Evolutionary conservation across 2,888 invertebrate species (phyloP).

Genomic region (Sacculina carcini): DNA sequence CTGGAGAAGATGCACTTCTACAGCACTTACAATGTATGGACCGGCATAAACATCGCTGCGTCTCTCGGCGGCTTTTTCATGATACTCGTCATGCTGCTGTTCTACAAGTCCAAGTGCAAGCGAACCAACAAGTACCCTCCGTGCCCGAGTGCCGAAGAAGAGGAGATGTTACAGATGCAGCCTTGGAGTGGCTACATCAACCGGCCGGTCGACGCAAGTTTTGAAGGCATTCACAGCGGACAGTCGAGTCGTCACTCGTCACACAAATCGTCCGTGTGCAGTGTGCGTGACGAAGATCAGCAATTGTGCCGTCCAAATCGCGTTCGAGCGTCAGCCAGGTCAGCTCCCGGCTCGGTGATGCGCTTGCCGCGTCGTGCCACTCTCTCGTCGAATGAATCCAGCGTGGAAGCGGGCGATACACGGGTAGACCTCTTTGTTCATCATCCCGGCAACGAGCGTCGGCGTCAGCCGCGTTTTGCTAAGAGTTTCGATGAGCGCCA

Average conservation of each 20-base stretch:
- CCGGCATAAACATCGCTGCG: conserved; percentile 68
- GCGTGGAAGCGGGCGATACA: neutral
- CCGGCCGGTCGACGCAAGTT: no score
- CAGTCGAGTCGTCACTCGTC: neutral
- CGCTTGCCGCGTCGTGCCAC: neutral
- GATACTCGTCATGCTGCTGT: conserved; percentile 64
- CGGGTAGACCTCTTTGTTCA: conserved; percentile 12
- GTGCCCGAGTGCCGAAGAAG: conserved; percentile 12
- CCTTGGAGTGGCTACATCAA: no score
- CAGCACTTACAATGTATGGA: conserved; percentile 77
- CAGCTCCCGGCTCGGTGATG: neutral
- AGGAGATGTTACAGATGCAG: conserved; percentile 9
- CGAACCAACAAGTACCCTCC: conserved; percentile 9
- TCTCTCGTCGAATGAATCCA: neutral
- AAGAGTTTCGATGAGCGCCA: conserved; percentile 8
- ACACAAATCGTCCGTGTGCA: neutral
- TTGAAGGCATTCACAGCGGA: neutral
- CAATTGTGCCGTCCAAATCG: neutral
- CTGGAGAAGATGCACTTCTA: conserved; percentile 51
- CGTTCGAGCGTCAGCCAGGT: neutral
- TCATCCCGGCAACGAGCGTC: conserved; percentile 5
- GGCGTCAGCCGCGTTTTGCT: neutral
- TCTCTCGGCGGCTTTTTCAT: conserved; percentile 74
- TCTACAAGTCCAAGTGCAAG: conserved; percentile 35
- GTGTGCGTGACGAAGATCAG: neutral